These are phyloP conservation scores for Eumerus sabulonum DNA, from an alignment of 2,888 invertebrate species.

Conservation along the genomic window DNA sequence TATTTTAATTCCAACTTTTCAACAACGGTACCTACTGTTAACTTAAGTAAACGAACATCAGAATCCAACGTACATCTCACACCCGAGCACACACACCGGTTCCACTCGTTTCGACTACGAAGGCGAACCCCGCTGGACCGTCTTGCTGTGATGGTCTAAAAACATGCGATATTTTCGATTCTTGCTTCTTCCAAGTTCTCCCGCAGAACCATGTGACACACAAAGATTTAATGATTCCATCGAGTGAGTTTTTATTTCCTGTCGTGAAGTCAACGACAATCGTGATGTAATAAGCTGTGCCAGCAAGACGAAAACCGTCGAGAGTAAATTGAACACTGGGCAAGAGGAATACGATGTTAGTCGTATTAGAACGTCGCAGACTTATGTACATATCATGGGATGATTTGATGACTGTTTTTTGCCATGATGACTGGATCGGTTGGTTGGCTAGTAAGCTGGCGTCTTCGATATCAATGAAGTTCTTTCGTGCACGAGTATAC, in stretches of 20 bases:
- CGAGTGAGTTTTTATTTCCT: slow-evolving; percentile 61
- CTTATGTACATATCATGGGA: no score
- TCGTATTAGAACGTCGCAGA: no score
- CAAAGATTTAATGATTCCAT: slow-evolving; percentile 65
- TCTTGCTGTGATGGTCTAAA: slow-evolving; percentile 35
- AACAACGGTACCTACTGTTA: slow-evolving; percentile 56
- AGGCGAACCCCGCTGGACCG: slow-evolving; percentile 42
- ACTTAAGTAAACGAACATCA: neutral
- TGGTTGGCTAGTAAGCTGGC: slow-evolving; percentile 18
- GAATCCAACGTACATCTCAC: neutral
- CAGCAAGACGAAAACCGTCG: slow-evolving; percentile 43
- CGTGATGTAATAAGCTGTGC: slow-evolving; percentile 63
- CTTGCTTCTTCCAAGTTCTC: slow-evolving; percentile 30
- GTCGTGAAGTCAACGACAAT: slow-evolving; percentile 39
- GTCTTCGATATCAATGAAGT: slow-evolving; percentile 44
- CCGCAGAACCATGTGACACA: slow-evolving; percentile 40
- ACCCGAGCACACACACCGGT: no score
- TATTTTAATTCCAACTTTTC: neutral
- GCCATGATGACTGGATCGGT: slow-evolving; percentile 29
- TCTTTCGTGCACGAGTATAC: neutral
- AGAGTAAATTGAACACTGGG: slow-evolving; percentile 38
- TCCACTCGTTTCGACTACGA: slow-evolving; percentile 30
- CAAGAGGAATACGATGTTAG: slow-evolving; percentile 5
- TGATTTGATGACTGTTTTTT: no score
- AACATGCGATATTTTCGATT: slow-evolving; percentile 58